A percentile compares a stretch with the other conserved stretches of the same genome.
Conservation (phyloP, 2,888 invertebrate species). For the Tanytarsus gracilentus region DNA sequence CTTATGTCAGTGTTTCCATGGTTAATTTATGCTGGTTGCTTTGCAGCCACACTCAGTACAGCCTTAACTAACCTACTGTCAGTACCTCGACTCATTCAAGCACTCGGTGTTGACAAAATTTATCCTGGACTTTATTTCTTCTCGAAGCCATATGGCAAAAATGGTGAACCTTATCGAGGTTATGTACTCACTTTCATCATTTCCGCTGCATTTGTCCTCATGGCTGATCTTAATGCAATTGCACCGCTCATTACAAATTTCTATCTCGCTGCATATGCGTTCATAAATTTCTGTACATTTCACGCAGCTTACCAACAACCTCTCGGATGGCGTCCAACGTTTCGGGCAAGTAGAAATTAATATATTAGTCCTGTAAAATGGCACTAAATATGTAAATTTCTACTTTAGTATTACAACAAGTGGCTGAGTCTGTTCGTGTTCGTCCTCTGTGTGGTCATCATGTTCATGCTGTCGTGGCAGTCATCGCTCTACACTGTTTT, state of each 20-base stretch:
- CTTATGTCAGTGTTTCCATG: constrained; percentile 80
- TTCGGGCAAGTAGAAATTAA: constrained; percentile 52
- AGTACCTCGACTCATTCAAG: constrained; percentile 82
- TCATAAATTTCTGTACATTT: constrained; percentile 93
- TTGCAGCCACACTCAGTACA: constrained; percentile 93
- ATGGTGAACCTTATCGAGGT: constrained; percentile 79
- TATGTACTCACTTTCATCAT: constrained; percentile 87
- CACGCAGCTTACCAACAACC: constrained; percentile 83
- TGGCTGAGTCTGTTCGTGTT: constrained; percentile 82
- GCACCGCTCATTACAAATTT: constrained; percentile 93
- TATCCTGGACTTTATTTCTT: constrained; percentile 91
- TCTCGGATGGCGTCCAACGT: constrained; percentile 83
- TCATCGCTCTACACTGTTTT: constrained; percentile 87
- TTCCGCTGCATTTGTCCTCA: constrained; percentile 75
- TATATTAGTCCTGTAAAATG: constrained; percentile 23
- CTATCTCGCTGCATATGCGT: constrained; percentile 86
- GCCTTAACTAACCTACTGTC: constrained; percentile 90
- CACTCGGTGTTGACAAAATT: constrained; percentile 85
- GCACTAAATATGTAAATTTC: constrained; percentile 32
- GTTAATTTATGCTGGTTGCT: constrained; percentile 90
- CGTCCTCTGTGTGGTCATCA: constrained; percentile 73
- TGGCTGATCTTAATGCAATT: constrained; percentile 80
- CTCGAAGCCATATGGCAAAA: constrained; percentile 79
- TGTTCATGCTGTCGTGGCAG: constrained; percentile 90
- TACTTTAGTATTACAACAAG: constrained; percentile 78